phyloP scores from a whole-genome alignment of 2,113 vertebrate genomes.

The Sinocyclocheilus anophthalmus region DNA sequence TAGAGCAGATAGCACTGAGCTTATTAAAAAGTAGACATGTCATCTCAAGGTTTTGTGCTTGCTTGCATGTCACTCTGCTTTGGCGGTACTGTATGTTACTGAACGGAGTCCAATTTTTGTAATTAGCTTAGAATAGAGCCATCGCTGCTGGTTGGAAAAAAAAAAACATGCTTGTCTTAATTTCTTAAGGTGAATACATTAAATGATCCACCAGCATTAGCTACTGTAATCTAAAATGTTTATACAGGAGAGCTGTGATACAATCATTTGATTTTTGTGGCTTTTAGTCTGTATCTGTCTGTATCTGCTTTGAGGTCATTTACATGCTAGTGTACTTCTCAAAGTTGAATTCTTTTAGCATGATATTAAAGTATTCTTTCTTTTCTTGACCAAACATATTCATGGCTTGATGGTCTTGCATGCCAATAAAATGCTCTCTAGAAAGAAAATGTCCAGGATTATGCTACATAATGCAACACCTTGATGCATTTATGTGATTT shows the following conservation, averaged over 20 bases:
- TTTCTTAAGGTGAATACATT: slow-evolving; percentile 34
- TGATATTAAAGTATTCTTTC: background rate
- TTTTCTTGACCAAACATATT: background rate
- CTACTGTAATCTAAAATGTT: slow-evolving; percentile 29
- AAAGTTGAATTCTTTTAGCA: background rate
- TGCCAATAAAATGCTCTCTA: background rate
- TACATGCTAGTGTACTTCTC: background rate
- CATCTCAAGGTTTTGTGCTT: slow-evolving; percentile 45
- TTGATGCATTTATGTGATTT: too few species aligned
- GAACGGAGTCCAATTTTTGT: slow-evolving; percentile 36
- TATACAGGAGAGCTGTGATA: background rate
- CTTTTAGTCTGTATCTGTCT: background rate
- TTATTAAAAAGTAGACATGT: slow-evolving; percentile 57
- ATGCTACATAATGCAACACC: too few species aligned
- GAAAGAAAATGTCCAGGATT: background rate
- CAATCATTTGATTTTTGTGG: background rate
- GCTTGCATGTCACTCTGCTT: slow-evolving; percentile 27
- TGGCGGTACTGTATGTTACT: slow-evolving; percentile 20
- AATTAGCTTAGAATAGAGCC: slow-evolving; percentile 45
- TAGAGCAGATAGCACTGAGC: slow-evolving; percentile 48
- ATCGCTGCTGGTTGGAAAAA: background rate
- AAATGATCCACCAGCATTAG: slow-evolving; percentile 12
- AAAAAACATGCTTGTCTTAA: slow-evolving; percentile 33
- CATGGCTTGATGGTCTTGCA: background rate
- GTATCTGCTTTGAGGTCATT: background rate